phyloP scores from a whole-genome alignment of 2,113 vertebrate genomes.

The Actenoides lindsayi region DNA sequence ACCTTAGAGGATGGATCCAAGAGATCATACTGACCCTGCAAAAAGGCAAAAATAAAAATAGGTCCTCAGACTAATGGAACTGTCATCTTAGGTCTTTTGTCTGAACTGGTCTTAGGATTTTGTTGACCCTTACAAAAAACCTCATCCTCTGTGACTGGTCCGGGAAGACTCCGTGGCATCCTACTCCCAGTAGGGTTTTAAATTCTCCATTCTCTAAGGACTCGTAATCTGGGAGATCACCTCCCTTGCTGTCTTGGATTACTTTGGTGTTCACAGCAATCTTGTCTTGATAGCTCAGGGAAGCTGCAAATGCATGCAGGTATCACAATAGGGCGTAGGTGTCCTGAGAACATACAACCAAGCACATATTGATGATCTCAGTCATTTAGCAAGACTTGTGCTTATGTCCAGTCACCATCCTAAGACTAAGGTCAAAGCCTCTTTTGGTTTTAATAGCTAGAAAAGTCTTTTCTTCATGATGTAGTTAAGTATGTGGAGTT shows the following conservation, averaged over 20 bases:
- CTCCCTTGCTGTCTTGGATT: fast-evolving
- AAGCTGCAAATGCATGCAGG: background rate
- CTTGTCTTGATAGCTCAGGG: background rate
- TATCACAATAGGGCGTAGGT: background rate
- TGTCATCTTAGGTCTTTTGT: background rate
- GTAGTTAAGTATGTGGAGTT: background rate
- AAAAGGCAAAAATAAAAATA: background rate
- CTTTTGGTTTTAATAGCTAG: background rate
- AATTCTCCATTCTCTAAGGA: background rate
- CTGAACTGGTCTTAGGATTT: background rate
- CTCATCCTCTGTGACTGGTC: background rate
- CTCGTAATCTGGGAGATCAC: background rate
- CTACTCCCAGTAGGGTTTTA: background rate
- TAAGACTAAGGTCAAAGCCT: background rate
- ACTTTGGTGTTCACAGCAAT: background rate
- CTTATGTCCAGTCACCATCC: background rate
- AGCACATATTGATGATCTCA: background rate
- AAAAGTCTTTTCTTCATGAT: background rate
- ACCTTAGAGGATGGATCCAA: background rate
- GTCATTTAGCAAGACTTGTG: background rate
- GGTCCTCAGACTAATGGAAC: background rate
- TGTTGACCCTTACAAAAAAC: background rate
- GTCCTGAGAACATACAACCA: background rate
- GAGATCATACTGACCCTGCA: background rate
- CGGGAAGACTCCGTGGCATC: background rate